These are phyloP conservation scores for Papilio gigon DNA, from an alignment of 2,888 invertebrate genomes.

Conservation along the genomic window DNA sequence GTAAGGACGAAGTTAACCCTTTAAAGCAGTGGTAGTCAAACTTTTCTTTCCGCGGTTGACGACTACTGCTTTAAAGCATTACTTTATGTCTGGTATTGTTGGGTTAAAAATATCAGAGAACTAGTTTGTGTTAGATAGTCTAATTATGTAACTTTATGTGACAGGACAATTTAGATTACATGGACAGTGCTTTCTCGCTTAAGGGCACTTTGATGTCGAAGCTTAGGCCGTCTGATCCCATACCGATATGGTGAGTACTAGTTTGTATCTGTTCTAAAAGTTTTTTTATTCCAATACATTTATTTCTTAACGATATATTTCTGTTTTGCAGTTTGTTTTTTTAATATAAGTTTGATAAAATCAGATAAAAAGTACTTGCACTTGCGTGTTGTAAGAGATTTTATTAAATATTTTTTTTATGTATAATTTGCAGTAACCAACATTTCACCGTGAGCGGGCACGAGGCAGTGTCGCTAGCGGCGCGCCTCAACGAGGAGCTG, in stretches of 20 bases:
- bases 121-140: no score
- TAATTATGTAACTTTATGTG: no score
- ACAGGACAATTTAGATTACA: constrained; percentile 64
- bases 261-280: constrained; percentile 9
- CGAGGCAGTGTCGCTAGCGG: constrained; percentile 89
- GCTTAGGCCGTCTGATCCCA: constrained; percentile 86
- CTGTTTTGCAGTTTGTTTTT: no score
- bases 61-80: no score
- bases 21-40: no score
- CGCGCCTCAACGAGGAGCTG: constrained; percentile 85
- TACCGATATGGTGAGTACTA: constrained; percentile 86
- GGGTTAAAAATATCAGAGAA: no score
- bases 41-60: no score
- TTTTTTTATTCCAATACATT: not conserved
- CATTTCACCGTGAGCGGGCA: constrained; percentile 91
- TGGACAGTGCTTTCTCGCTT: constrained; percentile 69
- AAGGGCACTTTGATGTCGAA: constrained; percentile 66
- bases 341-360: no score
- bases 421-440: constrained; percentile 66
- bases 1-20: constrained; percentile 52
- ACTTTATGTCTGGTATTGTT: no score
- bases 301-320: not conserved
- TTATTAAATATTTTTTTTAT: no score
- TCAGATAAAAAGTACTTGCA: no score
- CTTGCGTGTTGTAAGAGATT: no score